These are phyloP conservation scores for Lissocephala sabroskyi DNA, from an alignment of 2,888 invertebrate species.

Conservation along the genomic window DNA sequence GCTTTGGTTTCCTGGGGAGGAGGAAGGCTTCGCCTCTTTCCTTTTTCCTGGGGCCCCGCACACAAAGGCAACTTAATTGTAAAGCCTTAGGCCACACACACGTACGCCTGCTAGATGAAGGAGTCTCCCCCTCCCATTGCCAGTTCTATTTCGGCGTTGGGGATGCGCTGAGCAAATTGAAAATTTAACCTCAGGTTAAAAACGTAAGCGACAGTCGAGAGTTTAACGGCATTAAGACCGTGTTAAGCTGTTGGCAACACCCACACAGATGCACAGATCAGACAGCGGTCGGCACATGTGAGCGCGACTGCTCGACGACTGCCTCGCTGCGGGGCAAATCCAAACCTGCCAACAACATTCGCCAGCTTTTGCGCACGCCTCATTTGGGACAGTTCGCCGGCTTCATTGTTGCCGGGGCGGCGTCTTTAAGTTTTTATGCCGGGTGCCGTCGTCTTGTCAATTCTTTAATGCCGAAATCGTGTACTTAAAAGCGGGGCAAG, in stretches of 20 bases:
- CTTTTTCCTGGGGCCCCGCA: background rate
- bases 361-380: no score
- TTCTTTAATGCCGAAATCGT: slow-evolving; percentile 60
- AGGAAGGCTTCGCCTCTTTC: no score
- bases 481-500: no score
- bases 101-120: background rate
- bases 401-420: no score
- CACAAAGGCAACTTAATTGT: slow-evolving; percentile 7
- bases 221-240: slow-evolving; percentile 57
- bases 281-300: no score
- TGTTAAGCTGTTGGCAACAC: slow-evolving; percentile 55
- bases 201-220: slow-evolving; percentile 60
- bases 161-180: slow-evolving; percentile 52
- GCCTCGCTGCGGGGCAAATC: no score
- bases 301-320: no score
- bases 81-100: slow-evolving; percentile 35
- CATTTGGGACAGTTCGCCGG: no score
- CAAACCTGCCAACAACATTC: no score
- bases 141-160: background rate
- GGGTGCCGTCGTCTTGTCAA: no score
- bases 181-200: slow-evolving; percentile 64
- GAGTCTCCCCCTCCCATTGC: background rate
- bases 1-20: no score
- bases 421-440: no score
- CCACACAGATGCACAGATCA: slow-evolving; percentile 4